Evolutionary conservation across 2,888 invertebrate species (phyloP), one percentile per base, ranked within the genome.

Genomic region (Sarcophaga carnaria): DNA sequence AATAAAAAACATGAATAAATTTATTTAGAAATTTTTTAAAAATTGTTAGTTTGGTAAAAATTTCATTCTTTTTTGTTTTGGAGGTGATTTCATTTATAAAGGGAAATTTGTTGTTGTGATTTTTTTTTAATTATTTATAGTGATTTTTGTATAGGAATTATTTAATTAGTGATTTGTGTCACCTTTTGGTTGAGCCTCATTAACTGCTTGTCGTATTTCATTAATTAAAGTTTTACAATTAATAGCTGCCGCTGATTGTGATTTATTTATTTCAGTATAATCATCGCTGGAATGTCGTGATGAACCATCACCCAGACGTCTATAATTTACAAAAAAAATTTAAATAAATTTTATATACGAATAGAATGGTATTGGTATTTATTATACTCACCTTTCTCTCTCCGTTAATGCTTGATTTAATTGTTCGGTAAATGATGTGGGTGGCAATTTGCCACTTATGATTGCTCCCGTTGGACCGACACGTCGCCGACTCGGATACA

Each of bases 181-280:
- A 97, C 97, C 97, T 96, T 97, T 95, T 88, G 97, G 97, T 94
- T 97, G 97, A 89, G 97, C 97, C 94, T 97, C 97, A 93, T 96
- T 97, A 91, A 97, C 97, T 90, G 97, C 97, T 93, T 97, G 97
- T 88, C 97, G 95, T 91, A 97, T 97, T 95, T 97, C 97, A 94
- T 97, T 97, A 89, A 97, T 96, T 89, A 97, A 95, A 92, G 97
- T 96, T 94, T 97, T 96, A 91, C 96, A 96, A 91, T 96, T 96
- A 93, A 95, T 96, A 94, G 96, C 96, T 89, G 96, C 96, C 89
- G 95, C 95, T 91, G 94, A 94, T 91, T 94, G 94, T 76, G 93
- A 94, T 93, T 94, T 94, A 92, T 95, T 95, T 89, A 95, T 93
- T 92, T 96, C 96, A 88, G 94, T 94, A 90, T 94, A 95, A 91